phyloP scores from a whole-genome alignment of 1,140 invertebrate species.

The Leucophenga varia region DNA sequence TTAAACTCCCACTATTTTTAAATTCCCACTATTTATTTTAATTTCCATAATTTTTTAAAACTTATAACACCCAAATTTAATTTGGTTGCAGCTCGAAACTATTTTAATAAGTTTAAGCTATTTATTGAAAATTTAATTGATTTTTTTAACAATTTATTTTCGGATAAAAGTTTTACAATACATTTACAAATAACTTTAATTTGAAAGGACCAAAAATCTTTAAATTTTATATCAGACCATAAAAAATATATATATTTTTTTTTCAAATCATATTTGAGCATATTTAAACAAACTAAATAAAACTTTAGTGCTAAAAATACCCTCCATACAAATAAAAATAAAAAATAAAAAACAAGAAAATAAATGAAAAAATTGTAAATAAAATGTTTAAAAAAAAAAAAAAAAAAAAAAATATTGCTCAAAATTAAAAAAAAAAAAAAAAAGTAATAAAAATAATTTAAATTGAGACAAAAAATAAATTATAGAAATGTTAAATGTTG shows the following conservation, averaged over 20 bases:
- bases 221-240: no score
- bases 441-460: constrained; percentile 9
- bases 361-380: constrained; percentile 24
- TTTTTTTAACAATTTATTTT: constrained; percentile 7
- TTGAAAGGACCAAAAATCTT: constrained; percentile 39
- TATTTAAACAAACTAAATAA: no score
- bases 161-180: no score
- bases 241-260: constrained; percentile 32
- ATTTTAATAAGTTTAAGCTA: no score
- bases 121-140: no score
- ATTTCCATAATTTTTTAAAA: no score
- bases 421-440: constrained; percentile 4
- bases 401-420: constrained; percentile 6
- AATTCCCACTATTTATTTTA: no score
- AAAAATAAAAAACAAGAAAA: constrained; percentile 34
- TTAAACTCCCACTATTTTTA: no score
- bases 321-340: constrained; percentile 26
- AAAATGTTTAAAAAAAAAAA: constrained; percentile 25
- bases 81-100: no score
- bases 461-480: no score
- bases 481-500: constrained; percentile 40
- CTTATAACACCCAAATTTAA: no score
- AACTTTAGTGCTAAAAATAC: constrained; percentile 10
- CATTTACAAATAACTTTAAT: no score
- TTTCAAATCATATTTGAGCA: constrained; percentile 13